Base-by-base conservation (phyloP, 1,140 invertebrate species). In the Piezodorus guildinii region DNA sequence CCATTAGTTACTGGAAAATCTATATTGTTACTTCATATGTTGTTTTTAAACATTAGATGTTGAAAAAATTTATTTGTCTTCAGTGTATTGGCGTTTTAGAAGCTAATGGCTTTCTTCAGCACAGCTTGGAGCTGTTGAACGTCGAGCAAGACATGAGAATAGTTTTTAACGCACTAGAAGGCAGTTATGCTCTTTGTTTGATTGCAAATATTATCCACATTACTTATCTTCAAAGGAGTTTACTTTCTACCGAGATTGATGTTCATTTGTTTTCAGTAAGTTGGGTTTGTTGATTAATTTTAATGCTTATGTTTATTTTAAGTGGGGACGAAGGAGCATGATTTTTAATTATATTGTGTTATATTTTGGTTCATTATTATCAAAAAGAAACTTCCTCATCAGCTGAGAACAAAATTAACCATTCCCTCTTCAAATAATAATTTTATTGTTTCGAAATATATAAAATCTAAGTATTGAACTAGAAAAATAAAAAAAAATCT, bases 81-180 rank as follows among this genome's bases (percentile, higher is more conserved):
- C 76, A 90, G 86, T 85, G 82, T 68, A 77, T 88, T 65, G 72
- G 75, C 19, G 76, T 78, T 16, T 81, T 86, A 69, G 80, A 81
- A 30, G 79, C 79, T 0, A 79, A 90, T 73, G 76, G 80, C 56
- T 77, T 94, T 65, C 86, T 93, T 67, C 79, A 82, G 63, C 82
- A 82, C 72, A 84, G 83, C 69, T 72, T 94, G 17, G 84, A 88
- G 65, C 79, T 92, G 49, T 74, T 94, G 46, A 86, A 82, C 67
- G 82, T 83, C 19, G 87, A 92, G 70, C 86, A 91, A 75, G 90
- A 90, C 71, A 82, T 90, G 71, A 79, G 86, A 62, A 89, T 90
- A 59, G 83, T 94, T 43, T 92, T 92, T 73, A 91, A 91, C 74
- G 83, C 86, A 1, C 73, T 94, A n/a, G 89, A 93, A 77, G 90